Conservation (phyloP, 1,140 invertebrate genomes). For the Limonius californicus region DNA sequence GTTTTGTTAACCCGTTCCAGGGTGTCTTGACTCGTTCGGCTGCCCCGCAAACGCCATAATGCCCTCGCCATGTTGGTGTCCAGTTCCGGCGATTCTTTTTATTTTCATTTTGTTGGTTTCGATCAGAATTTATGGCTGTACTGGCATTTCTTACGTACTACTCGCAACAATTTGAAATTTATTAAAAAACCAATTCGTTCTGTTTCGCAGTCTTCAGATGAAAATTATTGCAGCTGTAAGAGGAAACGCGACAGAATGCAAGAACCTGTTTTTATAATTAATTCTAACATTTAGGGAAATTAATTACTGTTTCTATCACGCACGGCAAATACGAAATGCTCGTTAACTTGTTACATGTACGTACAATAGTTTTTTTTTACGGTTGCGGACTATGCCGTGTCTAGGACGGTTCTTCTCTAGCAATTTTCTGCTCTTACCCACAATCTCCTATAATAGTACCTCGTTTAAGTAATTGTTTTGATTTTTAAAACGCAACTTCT, state of each 20-base stretch:
- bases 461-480: slow-evolving; percentile 12
- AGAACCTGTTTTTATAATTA: too few relatives aligned
- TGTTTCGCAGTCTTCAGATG: too few relatives aligned
- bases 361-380: too few relatives aligned
- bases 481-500: slow-evolving; percentile 4
- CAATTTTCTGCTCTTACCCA: background rate
- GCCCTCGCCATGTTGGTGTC: slow-evolving; percentile 2
- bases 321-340: too few relatives aligned
- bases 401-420: background rate
- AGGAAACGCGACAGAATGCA: too few relatives aligned
- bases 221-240: too few relatives aligned
- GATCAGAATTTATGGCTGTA: background rate
- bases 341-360: too few relatives aligned
- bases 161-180: too few relatives aligned
- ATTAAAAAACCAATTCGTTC: too few relatives aligned
- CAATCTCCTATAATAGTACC: slow-evolving; percentile 10
- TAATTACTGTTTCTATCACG: too few relatives aligned
- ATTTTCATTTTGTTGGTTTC: slow-evolving; percentile 7
- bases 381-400: background rate
- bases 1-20: background rate
- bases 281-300: too few relatives aligned
- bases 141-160: background rate
- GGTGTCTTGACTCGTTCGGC: background rate
- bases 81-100: slow-evolving; percentile 7
- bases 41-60: background rate